These are phyloP conservation scores for Galeopsomyia nigrocyanea DNA, from an alignment of 2,888 invertebrate species.

Conservation along the genomic window DNA sequence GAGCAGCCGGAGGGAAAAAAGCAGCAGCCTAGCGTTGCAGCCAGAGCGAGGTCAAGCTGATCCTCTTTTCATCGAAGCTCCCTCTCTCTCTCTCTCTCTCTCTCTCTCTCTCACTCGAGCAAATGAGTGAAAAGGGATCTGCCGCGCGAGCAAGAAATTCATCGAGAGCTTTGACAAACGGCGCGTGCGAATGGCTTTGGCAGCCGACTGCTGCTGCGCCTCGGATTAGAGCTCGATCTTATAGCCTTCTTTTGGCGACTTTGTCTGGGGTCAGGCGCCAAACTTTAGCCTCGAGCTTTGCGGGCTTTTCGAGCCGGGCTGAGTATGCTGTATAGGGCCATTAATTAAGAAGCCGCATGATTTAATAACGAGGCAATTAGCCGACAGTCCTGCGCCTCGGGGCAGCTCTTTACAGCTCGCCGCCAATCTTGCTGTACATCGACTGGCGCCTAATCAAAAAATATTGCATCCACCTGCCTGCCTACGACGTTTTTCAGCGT, in stretches of 20 bases:
- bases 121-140: constrained; percentile 28
- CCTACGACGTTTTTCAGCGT: too few relatives aligned
- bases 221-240: constrained; percentile 59
- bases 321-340: constrained; percentile 40
- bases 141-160: constrained; percentile 53
- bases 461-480: too few relatives aligned
- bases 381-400: constrained; percentile 3
- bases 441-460: too few relatives aligned
- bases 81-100: too few relatives aligned
- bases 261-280: constrained; percentile 1
- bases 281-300: constrained; percentile 46
- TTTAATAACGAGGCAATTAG: constrained; percentile 54
- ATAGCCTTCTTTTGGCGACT: constrained; percentile 49
- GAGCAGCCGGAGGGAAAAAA: not conserved
- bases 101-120: not conserved
- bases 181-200: constrained; percentile 35
- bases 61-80: too few relatives aligned
- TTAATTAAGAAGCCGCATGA: constrained; percentile 55
- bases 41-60: not conserved
- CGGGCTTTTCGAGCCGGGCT: constrained; percentile 34
- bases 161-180: constrained; percentile 57
- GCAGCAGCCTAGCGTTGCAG: not conserved
- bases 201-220: constrained; percentile 47
- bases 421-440: too few relatives aligned
- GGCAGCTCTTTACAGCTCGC: too few relatives aligned